phyloP scores from a whole-genome alignment of 2,888 invertebrate species.

The Torymus aiolomorphi region DNA sequence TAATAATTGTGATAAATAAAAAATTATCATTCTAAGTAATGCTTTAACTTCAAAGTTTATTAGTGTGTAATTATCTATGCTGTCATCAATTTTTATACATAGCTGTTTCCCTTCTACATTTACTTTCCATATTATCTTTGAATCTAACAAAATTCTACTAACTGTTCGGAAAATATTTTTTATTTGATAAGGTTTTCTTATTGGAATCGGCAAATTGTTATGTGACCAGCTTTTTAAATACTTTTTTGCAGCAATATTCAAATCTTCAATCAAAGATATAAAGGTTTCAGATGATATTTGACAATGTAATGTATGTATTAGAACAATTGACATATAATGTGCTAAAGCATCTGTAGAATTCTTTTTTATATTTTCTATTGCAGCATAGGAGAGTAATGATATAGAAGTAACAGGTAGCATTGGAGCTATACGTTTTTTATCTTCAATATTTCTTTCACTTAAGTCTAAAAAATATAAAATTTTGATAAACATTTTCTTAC shows the following conservation, averaged over 20 bases:
- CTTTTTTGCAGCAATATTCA: slow-evolving; percentile 73
- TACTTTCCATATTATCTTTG: slow-evolving; percentile 71
- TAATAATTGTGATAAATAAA: slow-evolving; percentile 69
- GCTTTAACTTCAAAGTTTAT: slow-evolving; percentile 61
- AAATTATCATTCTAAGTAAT: slow-evolving; percentile 65
- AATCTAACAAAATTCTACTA: slow-evolving; percentile 75
- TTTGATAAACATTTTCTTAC: not conserved
- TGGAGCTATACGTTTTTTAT: slow-evolving; percentile 31
- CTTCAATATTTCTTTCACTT: slow-evolving; percentile 43
- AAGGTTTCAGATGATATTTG: slow-evolving; percentile 79
- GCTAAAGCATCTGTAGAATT: slow-evolving; percentile 61
- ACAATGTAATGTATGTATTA: slow-evolving; percentile 79
- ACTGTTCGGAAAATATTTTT: slow-evolving; percentile 73
- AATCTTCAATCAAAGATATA: slow-evolving; percentile 76
- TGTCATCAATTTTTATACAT: slow-evolving; percentile 15
- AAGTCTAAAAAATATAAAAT: slow-evolving; percentile 56
- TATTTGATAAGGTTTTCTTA: slow-evolving; percentile 71
- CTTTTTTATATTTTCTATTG: slow-evolving; percentile 75
- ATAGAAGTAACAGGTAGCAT: slow-evolving; percentile 64
- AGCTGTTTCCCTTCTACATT: slow-evolving; percentile 72
- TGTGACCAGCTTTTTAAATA: slow-evolving; percentile 76
- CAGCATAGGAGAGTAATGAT: slow-evolving; percentile 66
- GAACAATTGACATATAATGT: slow-evolving; percentile 67
- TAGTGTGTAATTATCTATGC: slow-evolving; percentile 44
- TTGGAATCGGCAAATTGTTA: slow-evolving; percentile 67